phyloP scores from a whole-genome alignment of 2,113 vertebrate species.

The Brienomyrus longianalis region DNA sequence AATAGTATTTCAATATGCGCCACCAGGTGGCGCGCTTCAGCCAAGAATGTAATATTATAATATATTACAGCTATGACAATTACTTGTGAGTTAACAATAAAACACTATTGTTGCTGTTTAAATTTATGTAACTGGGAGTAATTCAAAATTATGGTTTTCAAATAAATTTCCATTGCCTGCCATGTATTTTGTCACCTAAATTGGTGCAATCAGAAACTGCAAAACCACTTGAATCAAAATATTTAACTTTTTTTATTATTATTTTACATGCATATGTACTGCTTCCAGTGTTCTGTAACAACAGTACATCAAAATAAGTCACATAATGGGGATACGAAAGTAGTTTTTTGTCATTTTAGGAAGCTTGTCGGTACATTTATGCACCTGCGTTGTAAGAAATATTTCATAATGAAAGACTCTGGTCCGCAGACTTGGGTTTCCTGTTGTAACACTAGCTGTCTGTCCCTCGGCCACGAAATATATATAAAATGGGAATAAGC shows the following conservation, averaged over 20 bases:
- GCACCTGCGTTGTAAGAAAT: neutral
- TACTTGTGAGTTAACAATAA: neutral
- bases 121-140: neutral
- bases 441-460: neutral
- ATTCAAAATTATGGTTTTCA: neutral
- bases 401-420: neutral
- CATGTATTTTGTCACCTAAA: neutral
- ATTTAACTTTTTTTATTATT: neutral
- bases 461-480: neutral
- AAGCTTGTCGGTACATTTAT: neutral
- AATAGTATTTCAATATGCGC: neutral
- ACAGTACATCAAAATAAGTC: neutral
- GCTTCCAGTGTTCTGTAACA: neutral
- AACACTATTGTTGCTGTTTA: neutral
- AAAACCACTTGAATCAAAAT: neutral
- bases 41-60: neutral
- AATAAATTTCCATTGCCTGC: neutral
- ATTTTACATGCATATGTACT: neutral
- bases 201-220: neutral
- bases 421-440: neutral
- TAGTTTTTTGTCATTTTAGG: neutral
- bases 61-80: neutral
- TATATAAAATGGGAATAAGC: slow-evolving; percentile 29
- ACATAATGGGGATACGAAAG: neutral
- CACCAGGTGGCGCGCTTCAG: slow-evolving; percentile 3